A percentile compares a stretch with the other conserved stretches of the same genome.
Evolutionary conservation across 2,888 invertebrate species (phyloP).

Genomic region (Clusia tigrina): DNA sequence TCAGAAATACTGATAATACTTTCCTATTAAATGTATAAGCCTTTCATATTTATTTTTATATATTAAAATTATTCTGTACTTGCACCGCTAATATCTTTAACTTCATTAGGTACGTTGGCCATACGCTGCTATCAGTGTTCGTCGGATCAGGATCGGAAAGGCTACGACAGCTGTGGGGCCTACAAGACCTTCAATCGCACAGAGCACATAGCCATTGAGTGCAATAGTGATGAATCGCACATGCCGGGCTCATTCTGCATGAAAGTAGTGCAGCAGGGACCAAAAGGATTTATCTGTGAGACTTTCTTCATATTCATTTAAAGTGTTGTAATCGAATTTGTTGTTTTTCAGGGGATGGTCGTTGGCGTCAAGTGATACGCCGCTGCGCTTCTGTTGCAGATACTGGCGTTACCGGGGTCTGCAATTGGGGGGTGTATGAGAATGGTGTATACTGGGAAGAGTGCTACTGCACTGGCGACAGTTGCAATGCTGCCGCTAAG

Average conservation of each 20-base stretch:
- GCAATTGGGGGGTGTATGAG: constrained; percentile 94
- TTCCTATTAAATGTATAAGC: too few relatives aligned
- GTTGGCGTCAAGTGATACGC: constrained; percentile 91
- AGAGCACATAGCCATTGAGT: constrained; percentile 89
- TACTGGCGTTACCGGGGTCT: constrained; percentile 92
- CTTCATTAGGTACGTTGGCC: constrained; percentile 65
- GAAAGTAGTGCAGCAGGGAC: constrained; percentile 93
- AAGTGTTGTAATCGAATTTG: background rate
- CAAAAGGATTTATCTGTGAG: constrained; percentile 94
- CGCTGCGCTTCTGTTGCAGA: constrained; percentile 90
- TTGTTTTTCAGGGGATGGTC: constrained; percentile 80
- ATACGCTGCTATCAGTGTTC: constrained; percentile 95
- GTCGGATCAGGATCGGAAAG: constrained; percentile 81
- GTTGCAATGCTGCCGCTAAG: constrained; percentile 72
- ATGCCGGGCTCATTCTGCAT: constrained; percentile 97
- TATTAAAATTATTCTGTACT: too few relatives aligned
- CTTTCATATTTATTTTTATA: too few relatives aligned
- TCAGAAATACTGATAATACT: too few relatives aligned
- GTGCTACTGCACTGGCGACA: constrained; percentile 92
- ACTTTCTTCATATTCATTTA: background rate
- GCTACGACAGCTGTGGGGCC: constrained; percentile 85
- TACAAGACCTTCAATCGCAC: constrained; percentile 84
- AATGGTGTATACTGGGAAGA: constrained; percentile 97
- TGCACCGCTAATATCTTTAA: too few relatives aligned
- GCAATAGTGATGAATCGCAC: constrained; percentile 91